A percentile compares a stretch with the other conserved stretches of the same genome.
Conservation (phyloP, 2,113 vertebrate genomes). For the Oxyura jamaicensis region DNA sequence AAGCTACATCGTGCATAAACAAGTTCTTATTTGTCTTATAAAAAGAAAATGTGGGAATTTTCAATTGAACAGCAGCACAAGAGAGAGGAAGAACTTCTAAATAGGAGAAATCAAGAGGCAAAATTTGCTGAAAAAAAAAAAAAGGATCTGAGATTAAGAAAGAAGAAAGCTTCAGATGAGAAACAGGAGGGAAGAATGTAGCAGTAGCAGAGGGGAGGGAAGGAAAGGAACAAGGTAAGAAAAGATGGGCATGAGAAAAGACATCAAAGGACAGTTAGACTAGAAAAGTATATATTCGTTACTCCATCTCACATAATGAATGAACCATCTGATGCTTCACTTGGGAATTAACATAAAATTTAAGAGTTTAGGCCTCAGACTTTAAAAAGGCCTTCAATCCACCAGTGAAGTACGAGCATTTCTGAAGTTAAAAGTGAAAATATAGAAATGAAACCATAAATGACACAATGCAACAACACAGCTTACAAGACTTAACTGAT, state of each 20-base stretch:
- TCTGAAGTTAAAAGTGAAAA: background rate
- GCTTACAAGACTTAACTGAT: background rate
- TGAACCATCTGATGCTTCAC: background rate
- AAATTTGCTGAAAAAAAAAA: background rate
- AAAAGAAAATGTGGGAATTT: background rate
- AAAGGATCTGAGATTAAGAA: background rate
- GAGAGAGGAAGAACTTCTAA: background rate
- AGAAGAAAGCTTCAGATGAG: background rate
- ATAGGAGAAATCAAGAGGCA: background rate
- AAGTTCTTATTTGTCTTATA: background rate
- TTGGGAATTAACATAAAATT: background rate
- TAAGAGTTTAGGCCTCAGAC: background rate
- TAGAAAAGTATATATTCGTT: background rate
- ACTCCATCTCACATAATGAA: background rate
- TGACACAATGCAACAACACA: background rate
- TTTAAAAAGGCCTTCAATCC: background rate
- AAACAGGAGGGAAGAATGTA: background rate
- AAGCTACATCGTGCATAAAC: background rate
- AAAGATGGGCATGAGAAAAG: background rate
- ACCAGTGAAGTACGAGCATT: background rate
- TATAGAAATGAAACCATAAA: background rate
- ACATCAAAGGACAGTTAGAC: too few species aligned
- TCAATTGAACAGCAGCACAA: background rate
- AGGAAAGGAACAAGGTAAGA: background rate
- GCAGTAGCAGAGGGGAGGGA: background rate